Evolutionary conservation across 2,888 invertebrate species (phyloP), one percentile per base, ranked within the genome.

Genomic region (Sinohyriopsis cumingii): DNA sequence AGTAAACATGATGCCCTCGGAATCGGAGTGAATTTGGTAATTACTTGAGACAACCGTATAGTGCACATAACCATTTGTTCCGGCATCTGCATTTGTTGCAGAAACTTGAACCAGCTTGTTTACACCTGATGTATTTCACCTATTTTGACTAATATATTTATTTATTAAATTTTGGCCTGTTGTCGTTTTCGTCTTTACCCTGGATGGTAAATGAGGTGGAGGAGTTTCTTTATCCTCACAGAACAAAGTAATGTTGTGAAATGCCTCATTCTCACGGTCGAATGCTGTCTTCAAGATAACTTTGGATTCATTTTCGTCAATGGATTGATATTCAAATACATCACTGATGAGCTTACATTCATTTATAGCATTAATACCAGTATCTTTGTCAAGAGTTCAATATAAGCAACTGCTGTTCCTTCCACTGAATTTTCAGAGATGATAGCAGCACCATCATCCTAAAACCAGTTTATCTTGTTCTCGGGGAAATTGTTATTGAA

Each of bases 401-500:
- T 74, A 65, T 84, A 81, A 20, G 84, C 84, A 59, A 84, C 86
- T n/a, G 83, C 84, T 12, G 84, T 82, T 3, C 84, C 86, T 15
- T 80, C 73, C 59, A 80, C 82, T 12, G 84, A 83, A 56, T 79
- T 78, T 68, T 86, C 86, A 0, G 86, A 81, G 25, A 86, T 77
- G 9, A 72, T 71, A 12, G 83, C 86, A 5, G 78, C 77, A 24
- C 68, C 71, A 22, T 76, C 70, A 33, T 75, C 75, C 9, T 83
- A 82, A 68, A 86, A 78, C 45, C 84, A 68, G 72, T 84, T 84
- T 15, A 84, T 73, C 62, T 79, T 83, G 60, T 84, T 82, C 56
- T 95, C 92, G 0, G 98, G 97, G 7, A 97, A 96, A 89, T 97
- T 97, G 89, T 98, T 98, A 90, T 97, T 97, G 90, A 96, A 97